These are phyloP conservation scores for Procambarus clarkii DNA, from an alignment of 1,140 invertebrate genomes.

Conservation along the genomic window DNA sequence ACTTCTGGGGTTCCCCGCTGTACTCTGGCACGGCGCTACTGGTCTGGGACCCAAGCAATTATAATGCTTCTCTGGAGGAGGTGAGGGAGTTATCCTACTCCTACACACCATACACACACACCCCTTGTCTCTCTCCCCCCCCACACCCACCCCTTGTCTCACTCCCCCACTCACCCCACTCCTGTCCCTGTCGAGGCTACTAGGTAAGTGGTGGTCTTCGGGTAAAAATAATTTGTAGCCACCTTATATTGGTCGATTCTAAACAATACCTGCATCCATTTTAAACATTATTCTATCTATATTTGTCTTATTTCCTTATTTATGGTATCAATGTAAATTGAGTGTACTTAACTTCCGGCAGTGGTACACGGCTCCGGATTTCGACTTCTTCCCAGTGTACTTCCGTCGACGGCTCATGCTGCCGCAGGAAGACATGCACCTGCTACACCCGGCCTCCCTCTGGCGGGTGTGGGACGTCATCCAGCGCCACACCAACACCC, in stretches of 20 bases:
- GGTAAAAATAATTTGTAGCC: no score
- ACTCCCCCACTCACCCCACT: no score
- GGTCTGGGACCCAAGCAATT: slow-evolving; percentile 89
- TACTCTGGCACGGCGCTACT: slow-evolving; percentile 84
- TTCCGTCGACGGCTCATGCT: slow-evolving; percentile 81
- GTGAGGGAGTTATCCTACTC: slow-evolving; percentile 52
- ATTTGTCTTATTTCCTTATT: no score
- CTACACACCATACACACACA: no score
- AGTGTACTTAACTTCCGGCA: slow-evolving; percentile 75
- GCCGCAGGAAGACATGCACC: slow-evolving; percentile 82
- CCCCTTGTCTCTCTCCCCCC: no score
- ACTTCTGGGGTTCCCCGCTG: slow-evolving; percentile 83
- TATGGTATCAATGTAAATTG: no score
- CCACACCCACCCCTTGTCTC: not conserved
- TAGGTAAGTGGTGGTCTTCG: no score
- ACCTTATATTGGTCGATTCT: no score
- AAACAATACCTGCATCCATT: no score
- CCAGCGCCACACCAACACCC: slow-evolving; percentile 82
- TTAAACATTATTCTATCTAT: no score
- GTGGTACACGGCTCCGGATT: slow-evolving; percentile 86
- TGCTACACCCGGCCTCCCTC: slow-evolving; percentile 84
- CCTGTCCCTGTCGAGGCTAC: no score
- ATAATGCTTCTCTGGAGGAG: slow-evolving; percentile 81
- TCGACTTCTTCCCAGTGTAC: slow-evolving; percentile 86
- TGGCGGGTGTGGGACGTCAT: slow-evolving; percentile 88